Evolutionary conservation across 2,888 invertebrate genomes (phyloP).

Genomic region (Orthosia cruda): DNA sequence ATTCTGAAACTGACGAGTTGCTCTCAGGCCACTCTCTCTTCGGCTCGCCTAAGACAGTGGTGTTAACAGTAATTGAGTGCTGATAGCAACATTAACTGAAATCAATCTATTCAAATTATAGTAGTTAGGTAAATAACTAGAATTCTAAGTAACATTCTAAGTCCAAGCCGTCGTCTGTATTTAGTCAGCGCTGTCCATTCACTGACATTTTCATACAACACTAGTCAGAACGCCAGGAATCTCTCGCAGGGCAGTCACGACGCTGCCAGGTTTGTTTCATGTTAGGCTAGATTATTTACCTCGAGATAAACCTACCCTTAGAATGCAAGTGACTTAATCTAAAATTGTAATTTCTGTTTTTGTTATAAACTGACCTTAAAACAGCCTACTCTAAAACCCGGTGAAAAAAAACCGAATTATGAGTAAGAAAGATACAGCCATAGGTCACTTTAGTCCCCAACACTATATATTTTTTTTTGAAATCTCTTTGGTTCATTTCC

Average conservation of each 20-base stretch:
- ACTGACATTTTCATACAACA: slow-evolving; percentile 11
- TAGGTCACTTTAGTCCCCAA: too few relatives aligned
- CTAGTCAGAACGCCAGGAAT: not conserved
- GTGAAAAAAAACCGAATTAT: too few relatives aligned
- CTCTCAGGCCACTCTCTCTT: not conserved
- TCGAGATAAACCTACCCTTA: slow-evolving; percentile 16
- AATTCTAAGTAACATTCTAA: not conserved
- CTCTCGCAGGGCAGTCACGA: slow-evolving; percentile 26
- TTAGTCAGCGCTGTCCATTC: slow-evolving; percentile 24
- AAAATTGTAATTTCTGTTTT: too few relatives aligned
- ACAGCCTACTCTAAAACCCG: too few relatives aligned
- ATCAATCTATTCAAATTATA: not conserved
- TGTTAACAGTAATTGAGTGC: not conserved
- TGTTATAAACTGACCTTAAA: too few relatives aligned
- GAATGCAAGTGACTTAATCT: too few relatives aligned
- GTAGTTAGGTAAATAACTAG: not conserved
- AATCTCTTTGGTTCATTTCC: too few relatives aligned
- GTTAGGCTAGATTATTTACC: slow-evolving; percentile 33
- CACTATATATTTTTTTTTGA: too few relatives aligned
- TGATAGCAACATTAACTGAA: not conserved
- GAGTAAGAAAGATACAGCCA: too few relatives aligned
- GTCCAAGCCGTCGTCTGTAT: not conserved
- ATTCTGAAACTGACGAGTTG: not conserved
- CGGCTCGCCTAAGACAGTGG: not conserved
- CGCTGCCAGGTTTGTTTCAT: slow-evolving; percentile 13